Evolutionary conservation across 2,113 vertebrate species (phyloP), one percentile per base, ranked within the genome.

Genomic region (Cariama cristata): DNA sequence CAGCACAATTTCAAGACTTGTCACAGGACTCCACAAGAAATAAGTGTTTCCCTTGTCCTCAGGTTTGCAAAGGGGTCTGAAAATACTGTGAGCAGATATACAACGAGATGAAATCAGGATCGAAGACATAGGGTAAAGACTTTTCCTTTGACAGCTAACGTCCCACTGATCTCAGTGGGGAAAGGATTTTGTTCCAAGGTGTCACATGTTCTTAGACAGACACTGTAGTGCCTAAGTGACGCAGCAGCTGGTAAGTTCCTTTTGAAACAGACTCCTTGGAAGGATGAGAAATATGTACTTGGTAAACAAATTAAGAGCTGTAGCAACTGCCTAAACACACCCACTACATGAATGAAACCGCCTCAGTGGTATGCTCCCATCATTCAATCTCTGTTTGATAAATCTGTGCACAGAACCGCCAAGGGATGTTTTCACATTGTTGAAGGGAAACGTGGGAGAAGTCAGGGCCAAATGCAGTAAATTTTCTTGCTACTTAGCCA

Each of bases 331-430:
- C 56, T 60, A 68, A 92, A 67, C 60, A 60, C 52, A 81, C 45
- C 38, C 47, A 60, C 64, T 64, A 35, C 24, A 64, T 28, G 86
- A 92, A 60, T 87, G 68, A 52, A 92, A 86, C 38, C 1, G 2
- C 16, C 42, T 88, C n/a, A 49, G 68, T 30, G 49, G 17, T 87
- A 32, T 72, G 76, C 27, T 87, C 56, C 47, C 22, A 35, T 87
- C 79, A 89, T 67, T 96, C 88, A 88, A 38, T 67, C 60, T 88
- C 79, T 68, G 50, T 26, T 69, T 90, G 79, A 93, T 52, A 92
- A 92, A 77, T 76, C 52, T 64, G 21, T 59, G 49, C 21, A 17
- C 44, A 68, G 49, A 95, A n/a, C 47, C 95, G 42, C 33, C 79
- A 72, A 86, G 44, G 44, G 14, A 74, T 1, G 0, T 58, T 88